Evolutionary conservation across 2,113 vertebrate species (phyloP).

Genomic region (Pomatorhinus ruficollis): DNA sequence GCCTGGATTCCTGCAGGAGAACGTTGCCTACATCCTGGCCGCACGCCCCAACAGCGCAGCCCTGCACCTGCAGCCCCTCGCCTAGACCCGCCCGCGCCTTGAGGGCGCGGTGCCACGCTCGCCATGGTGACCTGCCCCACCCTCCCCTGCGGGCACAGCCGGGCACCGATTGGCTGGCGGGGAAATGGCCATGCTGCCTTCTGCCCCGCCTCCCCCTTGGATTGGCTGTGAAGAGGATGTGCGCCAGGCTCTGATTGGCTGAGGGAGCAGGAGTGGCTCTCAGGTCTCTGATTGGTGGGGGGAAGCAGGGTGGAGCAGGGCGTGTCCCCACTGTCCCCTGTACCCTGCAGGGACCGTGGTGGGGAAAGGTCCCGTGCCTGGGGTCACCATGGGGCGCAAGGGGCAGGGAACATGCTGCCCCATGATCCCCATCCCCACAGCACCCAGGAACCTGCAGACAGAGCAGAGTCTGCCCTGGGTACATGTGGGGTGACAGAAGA

Average conservation of each 20-base stretch:
- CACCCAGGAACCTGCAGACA: background rate
- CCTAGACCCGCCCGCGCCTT: conserved; percentile 56
- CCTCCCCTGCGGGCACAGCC: background rate
- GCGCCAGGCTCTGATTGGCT: background rate
- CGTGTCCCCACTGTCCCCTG: rapidly evolving
- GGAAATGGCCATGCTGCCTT: rapidly evolving
- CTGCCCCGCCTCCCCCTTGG: background rate
- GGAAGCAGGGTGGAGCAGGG: background rate
- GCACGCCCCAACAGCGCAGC: conserved; percentile 91
- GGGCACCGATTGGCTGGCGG: background rate
- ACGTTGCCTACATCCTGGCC: conserved; percentile 87
- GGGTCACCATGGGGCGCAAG: background rate
- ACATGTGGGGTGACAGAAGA: rapidly evolving
- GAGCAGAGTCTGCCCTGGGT: background rate
- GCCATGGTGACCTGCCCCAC: background rate
- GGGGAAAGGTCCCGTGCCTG: rapidly evolving
- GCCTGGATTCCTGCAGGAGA: conserved; percentile 86
- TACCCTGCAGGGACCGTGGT: rapidly evolving
- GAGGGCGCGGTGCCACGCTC: background rate
- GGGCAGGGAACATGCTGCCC: background rate
- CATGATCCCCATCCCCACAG: background rate
- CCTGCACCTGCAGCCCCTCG: conserved; percentile 87
- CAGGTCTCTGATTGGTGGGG: background rate
- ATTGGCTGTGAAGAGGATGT: background rate
- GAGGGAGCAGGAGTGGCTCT: rapidly evolving